Conservation (phyloP, 2,888 invertebrate species). For the Brenthis hecate region DNA sequence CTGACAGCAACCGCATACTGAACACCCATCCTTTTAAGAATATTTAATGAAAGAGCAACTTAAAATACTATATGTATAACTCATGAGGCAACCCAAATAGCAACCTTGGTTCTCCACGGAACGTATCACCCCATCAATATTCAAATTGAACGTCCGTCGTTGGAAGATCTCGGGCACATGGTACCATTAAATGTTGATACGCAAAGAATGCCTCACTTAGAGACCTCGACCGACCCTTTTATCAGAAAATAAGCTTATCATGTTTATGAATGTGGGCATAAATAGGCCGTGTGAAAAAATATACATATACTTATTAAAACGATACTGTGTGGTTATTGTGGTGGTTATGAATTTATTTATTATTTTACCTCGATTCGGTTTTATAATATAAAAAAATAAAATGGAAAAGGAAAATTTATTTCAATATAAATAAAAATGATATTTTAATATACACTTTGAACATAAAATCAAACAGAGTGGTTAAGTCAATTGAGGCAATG, state of each 20-base stretch:
- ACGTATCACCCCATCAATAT: conserved; percentile 69
- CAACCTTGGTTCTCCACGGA: conserved; percentile 50
- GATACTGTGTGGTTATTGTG: conserved; percentile 31
- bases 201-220: conserved; percentile 77
- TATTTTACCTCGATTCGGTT: neutral
- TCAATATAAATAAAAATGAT: neutral
- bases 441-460: neutral
- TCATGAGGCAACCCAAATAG: conserved; percentile 56
- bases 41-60: conserved; percentile 19
- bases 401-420: neutral
- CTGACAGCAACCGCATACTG: neutral
- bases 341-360: conserved; percentile 12
- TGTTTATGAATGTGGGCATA: conserved; percentile 71
- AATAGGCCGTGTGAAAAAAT: conserved; percentile 60
- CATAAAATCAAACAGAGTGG: no score
- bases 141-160: conserved; percentile 70
- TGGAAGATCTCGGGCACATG: conserved; percentile 71
- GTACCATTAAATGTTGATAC: conserved; percentile 73
- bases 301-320: conserved; percentile 33
- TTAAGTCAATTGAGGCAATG: no score
- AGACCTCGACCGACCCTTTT: conserved; percentile 72
- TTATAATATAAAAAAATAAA: neutral
- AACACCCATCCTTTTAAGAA: conserved; percentile 15
- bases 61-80: conserved; percentile 46
- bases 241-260: conserved; percentile 78